Base-by-base conservation (phyloP, 1,140 invertebrate genomes). In the Leucophenga varia region DNA sequence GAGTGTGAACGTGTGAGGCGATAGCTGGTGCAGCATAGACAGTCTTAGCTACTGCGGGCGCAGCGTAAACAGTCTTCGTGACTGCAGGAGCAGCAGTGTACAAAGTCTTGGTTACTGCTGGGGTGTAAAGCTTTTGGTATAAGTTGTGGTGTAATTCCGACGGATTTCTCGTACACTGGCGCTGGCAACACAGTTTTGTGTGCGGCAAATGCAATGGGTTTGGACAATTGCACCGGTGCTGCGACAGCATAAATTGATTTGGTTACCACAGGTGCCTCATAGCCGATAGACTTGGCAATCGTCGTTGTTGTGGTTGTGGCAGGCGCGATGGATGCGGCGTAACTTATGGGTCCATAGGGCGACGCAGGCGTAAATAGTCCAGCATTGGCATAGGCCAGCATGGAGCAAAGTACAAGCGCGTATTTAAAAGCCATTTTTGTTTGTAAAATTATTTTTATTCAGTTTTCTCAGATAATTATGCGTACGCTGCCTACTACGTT, bases 311-410 rank as follows among this genome's bases (percentile, higher is more conserved):
- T 67, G 59, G 50, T 68, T 57, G 31, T 82, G 76, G 1, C n/a
- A n/a, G n/a, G n/a, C n/a, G n/a, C n/a, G n/a, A n/a, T n/a, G n/a
- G n/a, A n/a, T n/a, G n/a, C n/a, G n/a, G n/a, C n/a, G n/a, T n/a
- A n/a, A n/a, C n/a, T n/a, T n/a, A n/a, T n/a, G n/a, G n/a, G n/a
- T n/a, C n/a, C n/a, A n/a, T n/a, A n/a, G n/a, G n/a, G n/a, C n/a
- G n/a, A n/a, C n/a, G n/a, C 28, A n/a, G n/a, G n/a, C n/a, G n/a
- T n/a, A n/a, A n/a, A n/a, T n/a, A 59, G 51, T 46, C 79, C 79
- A 43, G 78, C 78, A 18, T 75, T 72, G 61, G 76, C 78, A 21
- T 61, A 72, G 50, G 77, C 77, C 54, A 80, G 45, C 35, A 76
- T 42, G 37, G 76, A 68, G 59, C 74, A 75, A 31, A 81, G 61